A percentile compares a stretch with the other conserved stretches of the same genome.
Conservation (phyloP, 2,113 vertebrate species). For the Myiopsitta monachus region DNA sequence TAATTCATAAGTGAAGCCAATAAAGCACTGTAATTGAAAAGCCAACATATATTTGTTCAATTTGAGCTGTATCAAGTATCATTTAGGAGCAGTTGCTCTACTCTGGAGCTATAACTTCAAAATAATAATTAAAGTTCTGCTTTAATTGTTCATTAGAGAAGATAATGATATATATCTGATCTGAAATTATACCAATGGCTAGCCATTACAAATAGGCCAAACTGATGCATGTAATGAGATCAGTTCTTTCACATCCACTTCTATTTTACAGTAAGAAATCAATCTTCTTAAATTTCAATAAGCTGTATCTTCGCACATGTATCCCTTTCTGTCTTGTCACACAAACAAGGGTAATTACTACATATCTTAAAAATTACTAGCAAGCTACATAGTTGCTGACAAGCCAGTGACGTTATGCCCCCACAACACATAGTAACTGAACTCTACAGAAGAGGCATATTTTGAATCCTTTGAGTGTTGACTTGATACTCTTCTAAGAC, state of each 20-base stretch:
- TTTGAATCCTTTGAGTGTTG: neutral
- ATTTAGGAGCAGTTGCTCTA: neutral
- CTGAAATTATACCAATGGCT: neutral
- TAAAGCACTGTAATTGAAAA: neutral
- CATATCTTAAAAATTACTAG: neutral
- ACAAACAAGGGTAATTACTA: neutral
- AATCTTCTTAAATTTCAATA: neutral
- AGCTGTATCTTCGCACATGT: fast-evolving
- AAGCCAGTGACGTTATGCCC: neutral
- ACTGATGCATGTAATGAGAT: neutral
- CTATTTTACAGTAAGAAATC: neutral
- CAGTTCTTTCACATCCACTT: neutral
- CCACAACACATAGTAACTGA: neutral
- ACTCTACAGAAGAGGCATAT: neutral
- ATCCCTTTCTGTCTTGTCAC: neutral
- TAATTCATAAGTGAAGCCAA: neutral
- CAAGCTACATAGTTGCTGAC: neutral
- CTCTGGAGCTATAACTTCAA: neutral
- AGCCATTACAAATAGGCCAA: neutral
- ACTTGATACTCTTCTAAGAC: neutral
- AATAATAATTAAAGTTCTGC: neutral
- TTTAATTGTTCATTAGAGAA: neutral
- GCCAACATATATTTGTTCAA: neutral
- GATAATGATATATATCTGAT: neutral
- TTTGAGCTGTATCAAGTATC: neutral